phyloP scores from a whole-genome alignment of 2,797 vertebrate genomes.

The Chaetodon trifasciatus region DNA sequence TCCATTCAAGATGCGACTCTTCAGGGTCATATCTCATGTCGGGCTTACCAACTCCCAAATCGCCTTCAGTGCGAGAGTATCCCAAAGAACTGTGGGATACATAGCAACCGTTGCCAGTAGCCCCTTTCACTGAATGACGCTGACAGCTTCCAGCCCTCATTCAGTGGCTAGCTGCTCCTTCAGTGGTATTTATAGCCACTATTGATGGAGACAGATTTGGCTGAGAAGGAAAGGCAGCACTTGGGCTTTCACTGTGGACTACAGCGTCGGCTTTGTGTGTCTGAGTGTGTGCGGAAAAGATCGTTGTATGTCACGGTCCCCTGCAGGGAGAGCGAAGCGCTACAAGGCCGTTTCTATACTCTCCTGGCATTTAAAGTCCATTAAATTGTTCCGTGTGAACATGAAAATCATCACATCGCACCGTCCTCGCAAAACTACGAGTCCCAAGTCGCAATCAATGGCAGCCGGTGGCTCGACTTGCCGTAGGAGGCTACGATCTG shows the following conservation, averaged over 20 bases:
- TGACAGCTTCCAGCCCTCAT: conserved; percentile 74
- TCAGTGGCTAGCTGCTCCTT: conserved; percentile 75
- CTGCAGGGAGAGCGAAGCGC: conserved; percentile 10
- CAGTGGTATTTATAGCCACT: conserved; percentile 83
- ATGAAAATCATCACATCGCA: conserved; percentile 14
- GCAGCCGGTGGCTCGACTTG: conserved; percentile 50
- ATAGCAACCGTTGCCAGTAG: conserved; percentile 67
- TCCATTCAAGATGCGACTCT: not conserved
- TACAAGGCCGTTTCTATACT: not conserved
- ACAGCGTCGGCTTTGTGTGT: conserved; percentile 47
- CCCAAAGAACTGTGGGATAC: conserved; percentile 57
- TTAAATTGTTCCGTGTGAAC: conserved; percentile 31
- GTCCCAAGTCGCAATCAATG: conserved; percentile 58
- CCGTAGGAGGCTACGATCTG: conserved; percentile 59
- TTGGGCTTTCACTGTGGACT: conserved; percentile 69
- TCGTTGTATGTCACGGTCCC: conserved; percentile 19
- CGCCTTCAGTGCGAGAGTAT: conserved; percentile 11
- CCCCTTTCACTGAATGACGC: conserved; percentile 68
- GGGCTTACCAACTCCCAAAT: conserved; percentile 37
- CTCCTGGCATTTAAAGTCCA: conserved; percentile 38
- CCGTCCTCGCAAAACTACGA: conserved; percentile 23
- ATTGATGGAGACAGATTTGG: conserved; percentile 81
- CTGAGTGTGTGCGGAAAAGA: conserved; percentile 7
- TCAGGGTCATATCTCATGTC: conserved; percentile 27
- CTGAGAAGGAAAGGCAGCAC: conserved; percentile 68